phyloP scores from a whole-genome alignment of 2,797 vertebrate species.

The Acanthornis magna region DNA sequence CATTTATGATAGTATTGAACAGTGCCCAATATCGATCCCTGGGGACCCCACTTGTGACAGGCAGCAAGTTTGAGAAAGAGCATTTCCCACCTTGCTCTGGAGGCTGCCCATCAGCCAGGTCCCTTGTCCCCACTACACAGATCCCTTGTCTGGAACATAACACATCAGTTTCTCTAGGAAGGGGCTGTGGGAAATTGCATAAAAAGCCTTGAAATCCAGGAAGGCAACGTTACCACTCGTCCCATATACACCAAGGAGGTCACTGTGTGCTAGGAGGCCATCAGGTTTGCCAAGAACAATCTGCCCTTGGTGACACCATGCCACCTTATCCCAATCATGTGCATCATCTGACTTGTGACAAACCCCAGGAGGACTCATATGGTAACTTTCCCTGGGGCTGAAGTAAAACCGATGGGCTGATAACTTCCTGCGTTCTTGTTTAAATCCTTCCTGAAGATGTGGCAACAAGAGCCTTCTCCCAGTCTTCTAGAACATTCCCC shows the following conservation, averaged over 20 bases:
- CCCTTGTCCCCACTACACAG: not conserved
- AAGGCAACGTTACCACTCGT: not conserved
- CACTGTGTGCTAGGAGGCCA: not conserved
- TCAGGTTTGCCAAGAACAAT: not conserved
- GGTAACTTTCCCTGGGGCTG: not conserved
- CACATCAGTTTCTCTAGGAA: not conserved
- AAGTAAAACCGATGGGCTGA: not conserved
- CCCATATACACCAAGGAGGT: not conserved
- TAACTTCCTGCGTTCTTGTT: not conserved
- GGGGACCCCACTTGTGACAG: too few species aligned
- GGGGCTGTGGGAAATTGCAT: fast-evolving
- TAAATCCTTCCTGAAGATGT: not conserved
- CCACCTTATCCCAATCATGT: not conserved
- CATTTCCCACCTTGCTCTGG: not conserved
- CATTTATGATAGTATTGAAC: not conserved
- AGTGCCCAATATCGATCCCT: fast-evolving
- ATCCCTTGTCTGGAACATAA: not conserved
- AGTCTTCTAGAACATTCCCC: not conserved
- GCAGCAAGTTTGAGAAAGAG: not conserved
- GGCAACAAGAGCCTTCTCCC: not conserved
- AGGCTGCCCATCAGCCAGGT: not conserved
- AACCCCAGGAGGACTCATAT: not conserved
- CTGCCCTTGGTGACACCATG: not conserved
- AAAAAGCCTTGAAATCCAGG: not conserved
- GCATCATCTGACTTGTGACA: not conserved